Evolutionary conservation across 2,113 vertebrate genomes (phyloP).

Genomic region (Stegostoma tigrinum): DNA sequence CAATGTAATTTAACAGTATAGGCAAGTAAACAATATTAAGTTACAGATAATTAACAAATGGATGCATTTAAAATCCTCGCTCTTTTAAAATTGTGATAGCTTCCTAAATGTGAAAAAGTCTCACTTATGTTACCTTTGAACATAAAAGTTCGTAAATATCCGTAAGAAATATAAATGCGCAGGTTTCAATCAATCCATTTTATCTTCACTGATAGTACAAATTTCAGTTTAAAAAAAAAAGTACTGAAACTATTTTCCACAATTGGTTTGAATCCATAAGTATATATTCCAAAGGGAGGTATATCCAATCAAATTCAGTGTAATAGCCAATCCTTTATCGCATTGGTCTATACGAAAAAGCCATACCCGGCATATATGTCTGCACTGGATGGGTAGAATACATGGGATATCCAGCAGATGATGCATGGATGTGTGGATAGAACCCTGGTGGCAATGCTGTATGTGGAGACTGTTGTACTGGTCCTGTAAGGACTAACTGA

Average conservation of each 20-base stretch:
- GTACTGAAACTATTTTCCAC: conserved; percentile 7
- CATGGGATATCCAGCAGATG: conserved; percentile 67
- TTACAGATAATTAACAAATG: conserved; percentile 24
- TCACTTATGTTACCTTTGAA: not conserved
- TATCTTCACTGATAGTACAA: conserved; percentile 25
- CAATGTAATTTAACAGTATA: conserved; percentile 8
- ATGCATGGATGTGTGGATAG: conserved; percentile 87
- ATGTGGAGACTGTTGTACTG: conserved; percentile 69
- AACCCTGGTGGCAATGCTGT: conserved; percentile 62
- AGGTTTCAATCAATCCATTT: conserved; percentile 21
- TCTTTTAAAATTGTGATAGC: conserved; percentile 1
- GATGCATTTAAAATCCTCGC: not conserved
- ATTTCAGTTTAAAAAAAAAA: conserved; percentile 23
- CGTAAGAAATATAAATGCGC: not conserved
- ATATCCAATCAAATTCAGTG: not conserved
- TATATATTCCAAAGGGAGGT: conserved; percentile 13
- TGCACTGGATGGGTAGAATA: conserved; percentile 70
- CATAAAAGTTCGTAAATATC: not conserved
- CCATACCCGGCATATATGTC: conserved; percentile 67
- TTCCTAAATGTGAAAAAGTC: not conserved
- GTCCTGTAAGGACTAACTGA: conserved; percentile 90
- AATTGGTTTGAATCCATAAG: conserved; percentile 9
- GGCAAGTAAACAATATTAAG: conserved; percentile 3
- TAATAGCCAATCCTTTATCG: conserved; percentile 47
- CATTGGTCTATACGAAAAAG: conserved; percentile 77